Conservation (phyloP, 2,888 invertebrate genomes). For the Cerceris rybyensis region DNA sequence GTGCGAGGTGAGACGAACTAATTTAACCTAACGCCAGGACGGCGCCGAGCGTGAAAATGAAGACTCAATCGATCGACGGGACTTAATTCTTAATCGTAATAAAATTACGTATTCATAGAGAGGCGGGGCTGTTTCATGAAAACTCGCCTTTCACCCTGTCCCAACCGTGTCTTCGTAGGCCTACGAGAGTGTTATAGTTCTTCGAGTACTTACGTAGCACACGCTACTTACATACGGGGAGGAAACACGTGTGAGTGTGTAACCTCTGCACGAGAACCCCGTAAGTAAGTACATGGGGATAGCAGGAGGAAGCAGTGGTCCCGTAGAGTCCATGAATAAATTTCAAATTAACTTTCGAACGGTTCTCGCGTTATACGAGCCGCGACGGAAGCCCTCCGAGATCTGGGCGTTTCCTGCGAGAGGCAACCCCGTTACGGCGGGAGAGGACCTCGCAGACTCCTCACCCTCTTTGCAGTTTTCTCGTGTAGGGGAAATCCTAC, state of each 20-base stretch:
- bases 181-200: slow-evolving; percentile 15
- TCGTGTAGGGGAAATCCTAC: neutral
- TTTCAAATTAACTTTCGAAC: slow-evolving; percentile 78
- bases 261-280: no score
- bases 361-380: slow-evolving; percentile 67
- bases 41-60: slow-evolving; percentile 8
- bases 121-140: slow-evolving; percentile 36
- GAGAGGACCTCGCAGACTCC: slow-evolving; percentile 27
- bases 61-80: slow-evolving; percentile 29
- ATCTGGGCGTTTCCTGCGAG: slow-evolving; percentile 59
- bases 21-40: neutral
- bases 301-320: slow-evolving; percentile 46
- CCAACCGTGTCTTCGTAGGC: slow-evolving; percentile 19
- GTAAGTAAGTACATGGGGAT: slow-evolving; percentile 12
- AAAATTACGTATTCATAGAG: slow-evolving; percentile 79
- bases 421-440: slow-evolving; percentile 52
- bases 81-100: slow-evolving; percentile 74
- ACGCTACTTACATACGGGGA: neutral
- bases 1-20: neutral
- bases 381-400: slow-evolving; percentile 60
- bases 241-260: no score
- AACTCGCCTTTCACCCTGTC: slow-evolving; percentile 16
- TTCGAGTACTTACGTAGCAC: slow-evolving; percentile 30
- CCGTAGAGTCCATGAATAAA: slow-evolving; percentile 77
- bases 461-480: neutral